Conservation (phyloP, 2,888 invertebrate species). For the Dusona sp. region DNA sequence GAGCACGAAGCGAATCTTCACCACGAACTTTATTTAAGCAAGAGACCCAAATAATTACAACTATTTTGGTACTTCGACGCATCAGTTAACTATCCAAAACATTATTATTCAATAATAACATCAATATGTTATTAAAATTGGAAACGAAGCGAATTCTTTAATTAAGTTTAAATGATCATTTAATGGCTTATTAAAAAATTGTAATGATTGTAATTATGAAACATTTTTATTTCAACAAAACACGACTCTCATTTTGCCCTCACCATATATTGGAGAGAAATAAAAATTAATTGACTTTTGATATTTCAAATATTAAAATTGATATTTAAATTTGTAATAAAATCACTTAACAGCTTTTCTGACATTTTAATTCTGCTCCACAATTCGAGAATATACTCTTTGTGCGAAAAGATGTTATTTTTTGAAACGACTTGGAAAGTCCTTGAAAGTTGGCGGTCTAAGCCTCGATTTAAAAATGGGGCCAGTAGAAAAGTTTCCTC, state of each 20-base stretch:
- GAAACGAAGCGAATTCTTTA: background rate
- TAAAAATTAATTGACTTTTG: no score
- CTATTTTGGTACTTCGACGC: background rate
- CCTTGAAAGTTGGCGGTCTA: background rate
- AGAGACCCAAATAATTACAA: background rate
- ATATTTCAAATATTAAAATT: no score
- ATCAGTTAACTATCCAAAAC: background rate
- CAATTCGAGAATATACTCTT: background rate
- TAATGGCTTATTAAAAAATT: background rate
- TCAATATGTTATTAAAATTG: background rate
- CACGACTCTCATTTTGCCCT: no score
- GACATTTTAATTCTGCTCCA: background rate
- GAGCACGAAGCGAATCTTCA: slow-evolving; percentile 27
- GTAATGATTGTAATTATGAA: background rate
- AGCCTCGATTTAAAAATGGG: background rate
- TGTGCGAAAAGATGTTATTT: background rate
- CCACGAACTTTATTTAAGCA: background rate
- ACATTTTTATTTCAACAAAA: background rate
- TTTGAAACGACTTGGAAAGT: background rate
- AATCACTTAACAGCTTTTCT: no score
- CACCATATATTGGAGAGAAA: no score
- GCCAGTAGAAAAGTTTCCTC: background rate
- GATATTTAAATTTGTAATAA: background rate
- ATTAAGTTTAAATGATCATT: background rate
- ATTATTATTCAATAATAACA: background rate